phyloP scores from a whole-genome alignment of 2,888 invertebrate genomes.

The Andrena praecox region DNA sequence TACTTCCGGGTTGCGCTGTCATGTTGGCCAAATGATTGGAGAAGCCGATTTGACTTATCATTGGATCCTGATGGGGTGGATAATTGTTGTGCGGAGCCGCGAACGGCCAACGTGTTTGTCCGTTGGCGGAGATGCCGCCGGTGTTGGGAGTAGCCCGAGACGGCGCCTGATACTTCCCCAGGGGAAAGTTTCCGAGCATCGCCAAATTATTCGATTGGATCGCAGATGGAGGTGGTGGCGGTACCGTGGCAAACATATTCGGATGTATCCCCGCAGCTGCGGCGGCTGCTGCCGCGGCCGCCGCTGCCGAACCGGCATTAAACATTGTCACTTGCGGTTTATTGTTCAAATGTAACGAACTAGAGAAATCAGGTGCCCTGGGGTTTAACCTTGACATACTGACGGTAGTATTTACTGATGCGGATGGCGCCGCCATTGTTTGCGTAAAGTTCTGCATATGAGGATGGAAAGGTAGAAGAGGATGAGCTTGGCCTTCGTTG shows the following conservation, averaged over 20 bases:
- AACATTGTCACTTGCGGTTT: constrained; percentile 83
- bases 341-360: constrained; percentile 84
- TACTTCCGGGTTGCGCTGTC: constrained; percentile 74
- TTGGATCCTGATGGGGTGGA: constrained; percentile 80
- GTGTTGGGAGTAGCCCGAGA: constrained; percentile 74
- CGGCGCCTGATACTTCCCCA: constrained; percentile 80
- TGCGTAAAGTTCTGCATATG: constrained; percentile 81
- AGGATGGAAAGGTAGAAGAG: constrained; percentile 79
- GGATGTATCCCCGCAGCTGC: constrained; percentile 75
- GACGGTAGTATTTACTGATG: constrained; percentile 85
- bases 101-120: constrained; percentile 83
- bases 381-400: constrained; percentile 91
- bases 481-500: constrained; percentile 78
- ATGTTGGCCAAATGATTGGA: constrained; percentile 80
- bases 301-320: constrained; percentile 74
- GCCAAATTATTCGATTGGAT: constrained; percentile 80
- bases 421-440: constrained; percentile 79
- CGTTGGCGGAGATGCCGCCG: constrained; percentile 77
- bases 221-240: constrained; percentile 77
- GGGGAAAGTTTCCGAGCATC: constrained; percentile 80
- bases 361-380: constrained; percentile 92
- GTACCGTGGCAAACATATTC: constrained; percentile 80
- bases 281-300: constrained; percentile 27
- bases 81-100: constrained; percentile 79
- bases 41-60: constrained; percentile 81